Evolutionary conservation across 1,140 invertebrate genomes (phyloP).

Genomic region (Drosophila azteca): DNA sequence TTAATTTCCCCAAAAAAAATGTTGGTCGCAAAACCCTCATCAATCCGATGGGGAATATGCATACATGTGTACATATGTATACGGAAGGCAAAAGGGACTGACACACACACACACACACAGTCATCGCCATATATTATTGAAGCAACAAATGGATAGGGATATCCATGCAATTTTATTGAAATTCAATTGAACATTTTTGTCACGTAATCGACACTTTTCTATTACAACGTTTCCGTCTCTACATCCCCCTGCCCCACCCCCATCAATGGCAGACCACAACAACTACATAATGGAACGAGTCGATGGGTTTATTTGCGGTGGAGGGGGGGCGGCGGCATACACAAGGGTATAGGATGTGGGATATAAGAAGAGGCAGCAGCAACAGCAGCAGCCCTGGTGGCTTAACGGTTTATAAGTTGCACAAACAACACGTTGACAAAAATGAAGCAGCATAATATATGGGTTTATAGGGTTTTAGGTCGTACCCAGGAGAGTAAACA

Average conservation of each 20-base stretch:
- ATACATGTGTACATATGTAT: no score
- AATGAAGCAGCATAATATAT: slow-evolving; percentile 75
- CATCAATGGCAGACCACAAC: slow-evolving; percentile 18
- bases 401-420: slow-evolving; percentile 62
- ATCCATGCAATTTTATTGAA: slow-evolving; percentile 70
- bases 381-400: slow-evolving; percentile 20
- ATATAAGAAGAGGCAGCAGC: slow-evolving; percentile 7
- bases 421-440: slow-evolving; percentile 71
- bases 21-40: slow-evolving; percentile 50
- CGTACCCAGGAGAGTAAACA: slow-evolving; percentile 2
- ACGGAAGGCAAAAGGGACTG: not conserved
- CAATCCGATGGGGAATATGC: slow-evolving; percentile 67
- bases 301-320: slow-evolving; percentile 14
- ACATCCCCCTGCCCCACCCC: not conserved
- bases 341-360: slow-evolving; percentile 51
- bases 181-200: slow-evolving; percentile 81
- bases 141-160: slow-evolving; percentile 72
- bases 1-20: slow-evolving; percentile 65
- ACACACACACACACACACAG: slow-evolving; percentile 11
- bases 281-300: slow-evolving; percentile 62
- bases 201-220: slow-evolving; percentile 81
- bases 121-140: slow-evolving; percentile 71
- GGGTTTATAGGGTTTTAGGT: slow-evolving; percentile 50
- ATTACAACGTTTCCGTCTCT: slow-evolving; percentile 61
- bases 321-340: slow-evolving; percentile 37